Evolutionary conservation across 2,113 vertebrate species (phyloP).

Genomic region (Pollachius pollachius): DNA sequence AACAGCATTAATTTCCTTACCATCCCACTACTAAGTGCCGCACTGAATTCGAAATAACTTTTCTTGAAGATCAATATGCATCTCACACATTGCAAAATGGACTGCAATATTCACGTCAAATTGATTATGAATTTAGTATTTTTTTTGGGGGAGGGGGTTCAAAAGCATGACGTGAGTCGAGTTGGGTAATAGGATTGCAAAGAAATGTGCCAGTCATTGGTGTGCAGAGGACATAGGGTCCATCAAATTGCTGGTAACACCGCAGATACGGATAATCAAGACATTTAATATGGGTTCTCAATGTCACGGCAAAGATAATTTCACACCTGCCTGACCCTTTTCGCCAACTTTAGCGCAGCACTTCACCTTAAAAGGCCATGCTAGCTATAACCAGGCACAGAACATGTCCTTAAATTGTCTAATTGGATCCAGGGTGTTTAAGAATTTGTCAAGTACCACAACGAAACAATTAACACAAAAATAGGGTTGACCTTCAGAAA

Average conservation of each 20-base stretch:
- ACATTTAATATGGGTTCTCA: constrained; percentile 6
- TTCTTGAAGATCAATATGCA: too few species aligned
- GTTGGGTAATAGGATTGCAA: constrained; percentile 23
- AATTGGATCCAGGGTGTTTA: background rate
- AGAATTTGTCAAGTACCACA: background rate
- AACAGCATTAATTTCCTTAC: too few species aligned
- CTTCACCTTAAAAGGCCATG: background rate
- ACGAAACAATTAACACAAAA: background rate
- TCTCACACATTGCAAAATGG: too few species aligned
- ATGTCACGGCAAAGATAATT: constrained; percentile 9
- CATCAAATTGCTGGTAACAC: background rate
- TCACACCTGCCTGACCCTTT: background rate
- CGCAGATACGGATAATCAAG: constrained; percentile 16
- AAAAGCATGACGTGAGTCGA: constrained; percentile 18
- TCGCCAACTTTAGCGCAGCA: background rate
- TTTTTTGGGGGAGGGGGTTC: constrained; percentile 3
- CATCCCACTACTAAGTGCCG: too few species aligned
- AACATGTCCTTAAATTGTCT: background rate
- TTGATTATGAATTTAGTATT: too few species aligned
- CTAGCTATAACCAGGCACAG: background rate
- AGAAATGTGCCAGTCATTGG: constrained; percentile 10
- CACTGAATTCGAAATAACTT: too few species aligned
- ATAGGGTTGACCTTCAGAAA: constrained; percentile 14
- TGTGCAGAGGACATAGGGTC: constrained; percentile 11
- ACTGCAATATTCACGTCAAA: too few species aligned